Evolutionary conservation across 2,888 invertebrate genomes (phyloP).

Genomic region (Mongoloraphidia duomilia): DNA sequence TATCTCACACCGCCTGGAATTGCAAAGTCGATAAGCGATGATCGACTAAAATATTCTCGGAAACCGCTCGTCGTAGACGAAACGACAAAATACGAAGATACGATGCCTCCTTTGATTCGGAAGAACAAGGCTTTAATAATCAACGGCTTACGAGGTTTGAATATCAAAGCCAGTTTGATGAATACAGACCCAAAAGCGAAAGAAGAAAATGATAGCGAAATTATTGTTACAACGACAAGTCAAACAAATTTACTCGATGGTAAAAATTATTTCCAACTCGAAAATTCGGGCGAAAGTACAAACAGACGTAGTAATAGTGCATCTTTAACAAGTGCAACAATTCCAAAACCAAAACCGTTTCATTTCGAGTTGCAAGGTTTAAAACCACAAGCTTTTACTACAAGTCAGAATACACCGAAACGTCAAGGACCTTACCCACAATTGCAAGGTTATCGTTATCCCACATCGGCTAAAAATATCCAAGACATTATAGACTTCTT

Average conservation of each 20-base stretch:
- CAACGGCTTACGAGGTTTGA: too few relatives aligned
- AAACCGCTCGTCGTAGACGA: too few relatives aligned
- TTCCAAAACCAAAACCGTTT: slow-evolving; percentile 1
- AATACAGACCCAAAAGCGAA: background rate
- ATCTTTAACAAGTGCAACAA: background rate
- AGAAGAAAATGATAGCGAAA: background rate
- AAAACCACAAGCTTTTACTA: slow-evolving; percentile 1
- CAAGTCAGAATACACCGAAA: background rate
- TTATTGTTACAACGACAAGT: background rate
- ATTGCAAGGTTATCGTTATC: slow-evolving; percentile 1
- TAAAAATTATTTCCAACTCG: background rate
- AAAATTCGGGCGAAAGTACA: background rate
- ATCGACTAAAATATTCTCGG: too few relatives aligned
- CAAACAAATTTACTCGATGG: background rate
- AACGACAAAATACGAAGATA: too few relatives aligned
- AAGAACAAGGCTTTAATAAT: too few relatives aligned
- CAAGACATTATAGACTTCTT: slow-evolving; percentile 6
- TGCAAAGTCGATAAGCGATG: too few relatives aligned
- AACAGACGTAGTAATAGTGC: background rate
- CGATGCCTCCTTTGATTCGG: too few relatives aligned
- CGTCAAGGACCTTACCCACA: background rate
- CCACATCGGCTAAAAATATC: background rate
- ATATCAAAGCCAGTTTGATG: too few relatives aligned
- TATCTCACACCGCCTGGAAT: too few relatives aligned
- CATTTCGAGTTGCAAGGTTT: background rate